Evolutionary conservation across 92 coral and sea anemone genomes (phyloP).

Genomic region (Epizoanthus stellaris): DNA sequence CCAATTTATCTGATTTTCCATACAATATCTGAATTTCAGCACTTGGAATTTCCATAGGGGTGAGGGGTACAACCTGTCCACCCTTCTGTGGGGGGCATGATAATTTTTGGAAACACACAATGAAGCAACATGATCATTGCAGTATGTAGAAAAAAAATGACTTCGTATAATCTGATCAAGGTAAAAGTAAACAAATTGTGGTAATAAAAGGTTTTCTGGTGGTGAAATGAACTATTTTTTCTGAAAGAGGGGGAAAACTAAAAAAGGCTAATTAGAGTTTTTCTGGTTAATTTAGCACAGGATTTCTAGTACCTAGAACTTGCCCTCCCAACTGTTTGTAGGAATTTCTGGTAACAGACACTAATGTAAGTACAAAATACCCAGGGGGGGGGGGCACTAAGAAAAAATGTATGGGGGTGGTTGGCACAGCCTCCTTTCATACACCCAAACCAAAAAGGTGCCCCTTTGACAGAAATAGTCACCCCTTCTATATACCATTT

Average conservation of each 20-base stretch:
- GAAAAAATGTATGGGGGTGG: background rate
- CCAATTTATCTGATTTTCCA: constrained; percentile 14
- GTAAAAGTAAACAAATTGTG: constrained; percentile 16
- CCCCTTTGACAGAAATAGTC: background rate
- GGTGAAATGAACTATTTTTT: constrained; percentile 17
- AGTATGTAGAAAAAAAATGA: constrained; percentile 8
- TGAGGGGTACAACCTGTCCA: constrained; percentile 21
- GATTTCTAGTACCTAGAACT: constrained; percentile 32
- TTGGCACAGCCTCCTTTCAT: background rate
- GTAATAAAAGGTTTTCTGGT: constrained; percentile 1
- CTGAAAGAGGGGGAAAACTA: constrained; percentile 20
- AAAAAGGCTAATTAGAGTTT: constrained; percentile 13
- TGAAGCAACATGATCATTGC: constrained; percentile 3
- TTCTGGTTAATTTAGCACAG: constrained; percentile 1
- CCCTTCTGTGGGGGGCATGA: constrained; percentile 10
- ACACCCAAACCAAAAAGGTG: background rate
- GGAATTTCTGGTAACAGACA: constrained; percentile 20
- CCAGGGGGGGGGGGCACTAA: background rate
- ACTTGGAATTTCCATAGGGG: background rate
- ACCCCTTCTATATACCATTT: background rate
- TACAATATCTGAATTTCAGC: too few relatives aligned
- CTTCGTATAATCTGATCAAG: constrained; percentile 9
- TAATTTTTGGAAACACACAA: constrained; percentile 16
- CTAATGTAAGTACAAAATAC: constrained; percentile 15
- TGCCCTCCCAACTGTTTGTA: constrained; percentile 14